Evolutionary conservation across 2,888 invertebrate species (phyloP), one percentile per base, ranked within the genome.

Genomic region (Philereme vetulata): DNA sequence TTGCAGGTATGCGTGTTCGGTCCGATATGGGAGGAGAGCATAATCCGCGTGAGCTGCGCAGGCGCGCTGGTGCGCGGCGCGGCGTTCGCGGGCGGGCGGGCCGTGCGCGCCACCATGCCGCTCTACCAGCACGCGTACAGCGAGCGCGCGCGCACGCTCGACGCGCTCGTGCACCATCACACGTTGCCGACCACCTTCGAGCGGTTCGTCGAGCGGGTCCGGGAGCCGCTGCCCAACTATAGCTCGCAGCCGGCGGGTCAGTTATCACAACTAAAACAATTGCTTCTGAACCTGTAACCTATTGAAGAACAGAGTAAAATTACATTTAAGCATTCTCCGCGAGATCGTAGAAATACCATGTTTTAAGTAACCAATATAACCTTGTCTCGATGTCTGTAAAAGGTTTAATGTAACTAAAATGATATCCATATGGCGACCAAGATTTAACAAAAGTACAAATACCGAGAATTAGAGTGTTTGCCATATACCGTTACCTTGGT

Each of bases 81-180:
- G 35, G 98, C 98, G 53, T 94, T 98, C 65, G 96, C 97, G 80
- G 99, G 98, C 55, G 98, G 98, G 72, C 94, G 98, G 65, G 96
- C 97, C 0, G 98, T 98, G 82, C 94, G 99, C 68, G 96, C 97
- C 60, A 96, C 97, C 51, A 94, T 98, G 86, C 96, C 97, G 74
- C 95, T 96, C 76, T 98, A 97, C 91, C 97, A 97, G 87, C 97
- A 98, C 85, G 98, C 98, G 82, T 98, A 97, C 89, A 96, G 97
- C 86, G 98, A 98, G 90, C 94, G 98, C 70, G 95, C 96, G 71
- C 94, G 97, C 70, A 96, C 96, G 35, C 93, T 99, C 67, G 96
- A 96, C 77, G 96, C 96, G 53, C 96, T 99, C 35, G 96, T 97
- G 58, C 93, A 94, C 62, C 95, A 96, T 73, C 97, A 98, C 89